Conservation (phyloP, 2,113 vertebrate species). For the Uropsilus gracilis region DNA sequence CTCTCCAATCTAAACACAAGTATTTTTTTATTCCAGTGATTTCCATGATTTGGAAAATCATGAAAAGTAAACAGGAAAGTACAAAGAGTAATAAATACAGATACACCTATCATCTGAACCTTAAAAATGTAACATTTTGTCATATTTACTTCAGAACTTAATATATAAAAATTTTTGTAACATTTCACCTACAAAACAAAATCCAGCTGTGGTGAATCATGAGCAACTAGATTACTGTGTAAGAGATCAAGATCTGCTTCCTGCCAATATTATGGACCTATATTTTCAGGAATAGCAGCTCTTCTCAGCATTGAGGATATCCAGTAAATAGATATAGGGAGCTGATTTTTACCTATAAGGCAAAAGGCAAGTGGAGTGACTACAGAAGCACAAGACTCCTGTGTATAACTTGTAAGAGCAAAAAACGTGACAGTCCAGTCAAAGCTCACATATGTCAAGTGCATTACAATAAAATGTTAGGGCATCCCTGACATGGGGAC, state of each 20-base stretch:
- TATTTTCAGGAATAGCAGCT: background rate
- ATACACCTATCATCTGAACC: background rate
- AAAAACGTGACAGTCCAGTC: background rate
- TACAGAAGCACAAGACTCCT: background rate
- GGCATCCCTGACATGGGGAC: background rate
- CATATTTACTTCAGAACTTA: slow-evolving; percentile 38
- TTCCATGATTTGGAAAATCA: slow-evolving; percentile 17
- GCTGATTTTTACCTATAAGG: background rate
- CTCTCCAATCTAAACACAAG: background rate
- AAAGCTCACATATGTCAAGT: background rate
- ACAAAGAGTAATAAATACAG: background rate
- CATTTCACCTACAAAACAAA: background rate
- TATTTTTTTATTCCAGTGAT: background rate
- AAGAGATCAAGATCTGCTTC: background rate
- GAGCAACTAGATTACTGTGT: background rate
- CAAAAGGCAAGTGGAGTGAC: background rate
- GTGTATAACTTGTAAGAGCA: background rate
- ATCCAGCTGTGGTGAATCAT: slow-evolving; percentile 32
- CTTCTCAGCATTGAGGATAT: background rate
- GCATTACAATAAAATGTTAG: background rate
- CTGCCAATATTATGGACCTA: background rate
- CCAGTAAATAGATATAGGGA: background rate
- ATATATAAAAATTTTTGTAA: slow-evolving; percentile 37
- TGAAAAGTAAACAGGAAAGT: background rate
- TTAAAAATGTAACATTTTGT: slow-evolving; percentile 38